Conservation (phyloP, 2,888 invertebrate species). For the Beris morrisii region DNA sequence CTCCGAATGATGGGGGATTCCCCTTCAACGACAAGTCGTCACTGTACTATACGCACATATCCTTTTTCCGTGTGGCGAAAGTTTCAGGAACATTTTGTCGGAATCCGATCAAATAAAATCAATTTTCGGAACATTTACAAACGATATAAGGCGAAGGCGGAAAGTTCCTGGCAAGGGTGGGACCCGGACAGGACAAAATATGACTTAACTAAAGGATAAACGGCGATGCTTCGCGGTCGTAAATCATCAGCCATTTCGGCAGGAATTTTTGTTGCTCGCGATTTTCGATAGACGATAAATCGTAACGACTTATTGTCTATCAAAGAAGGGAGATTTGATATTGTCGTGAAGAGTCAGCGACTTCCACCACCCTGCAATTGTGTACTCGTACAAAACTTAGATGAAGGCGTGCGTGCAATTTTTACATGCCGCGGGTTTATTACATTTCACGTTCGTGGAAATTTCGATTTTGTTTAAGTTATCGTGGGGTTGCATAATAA, state of each 20-base stretch:
- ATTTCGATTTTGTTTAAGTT: too few species aligned
- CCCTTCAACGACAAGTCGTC: background rate
- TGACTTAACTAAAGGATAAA: constrained; percentile 40
- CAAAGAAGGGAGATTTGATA: too few species aligned
- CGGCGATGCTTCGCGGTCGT: constrained; percentile 30
- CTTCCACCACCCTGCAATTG: too few species aligned
- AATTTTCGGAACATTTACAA: constrained; percentile 29
- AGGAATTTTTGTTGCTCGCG: background rate
- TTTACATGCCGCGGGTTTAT: too few species aligned
- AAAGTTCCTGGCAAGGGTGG: constrained; percentile 14
- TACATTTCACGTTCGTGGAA: too few species aligned
- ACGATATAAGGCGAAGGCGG: background rate
- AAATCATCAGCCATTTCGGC: constrained; percentile 33
- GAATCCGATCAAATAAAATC: constrained; percentile 35
- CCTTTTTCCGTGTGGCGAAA: background rate
- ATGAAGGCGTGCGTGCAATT: too few species aligned
- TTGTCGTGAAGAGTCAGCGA: too few species aligned
- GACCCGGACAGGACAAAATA: constrained; percentile 35
- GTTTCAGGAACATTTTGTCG: constrained; percentile 10
- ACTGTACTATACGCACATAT: constrained; percentile 17
- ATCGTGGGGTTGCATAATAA: too few species aligned
- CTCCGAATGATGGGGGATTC: too few species aligned
- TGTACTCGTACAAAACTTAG: too few species aligned
- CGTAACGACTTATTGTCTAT: too few species aligned
- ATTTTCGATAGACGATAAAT: too few species aligned